These are phyloP conservation scores for Andrena dorsata DNA, from an alignment of 2,888 invertebrate genomes.

Conservation along the genomic window DNA sequence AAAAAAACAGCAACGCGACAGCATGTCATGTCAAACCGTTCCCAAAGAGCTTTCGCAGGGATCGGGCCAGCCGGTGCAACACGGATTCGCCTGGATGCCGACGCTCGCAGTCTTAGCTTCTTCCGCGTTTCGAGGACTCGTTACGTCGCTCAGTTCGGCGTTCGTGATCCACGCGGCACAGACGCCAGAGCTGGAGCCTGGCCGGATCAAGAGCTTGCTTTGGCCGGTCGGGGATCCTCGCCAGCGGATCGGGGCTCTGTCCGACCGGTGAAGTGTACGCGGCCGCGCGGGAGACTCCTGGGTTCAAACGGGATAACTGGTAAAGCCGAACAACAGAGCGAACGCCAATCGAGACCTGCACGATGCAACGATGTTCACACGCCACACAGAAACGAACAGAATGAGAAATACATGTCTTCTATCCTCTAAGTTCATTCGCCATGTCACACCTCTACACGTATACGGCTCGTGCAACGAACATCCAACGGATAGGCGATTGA, in stretches of 20 bases:
- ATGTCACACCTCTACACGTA: slow-evolving; percentile 31
- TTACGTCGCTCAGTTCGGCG: not conserved
- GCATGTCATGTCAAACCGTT: slow-evolving; percentile 76
- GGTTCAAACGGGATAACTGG: too few relatives aligned
- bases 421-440: slow-evolving; percentile 39
- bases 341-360: slow-evolving; percentile 23
- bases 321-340: too few relatives aligned
- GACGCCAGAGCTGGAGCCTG: slow-evolving; percentile 75
- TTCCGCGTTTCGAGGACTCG: not conserved
- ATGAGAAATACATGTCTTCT: slow-evolving; percentile 32
- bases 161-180: slow-evolving; percentile 77
- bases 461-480: slow-evolving; percentile 51
- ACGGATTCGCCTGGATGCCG: slow-evolving; percentile 64
- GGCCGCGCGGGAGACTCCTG: too few relatives aligned
- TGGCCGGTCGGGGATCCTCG: not conserved
- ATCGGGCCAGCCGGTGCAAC: slow-evolving; percentile 72
- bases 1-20: slow-evolving; percentile 64
- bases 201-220: slow-evolving; percentile 78
- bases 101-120: too few relatives aligned
- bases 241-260: not conserved
- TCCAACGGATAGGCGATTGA: slow-evolving; percentile 5
- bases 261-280: too few relatives aligned
- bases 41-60: slow-evolving; percentile 72
- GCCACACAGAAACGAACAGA: slow-evolving; percentile 17
- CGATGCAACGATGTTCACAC: slow-evolving; percentile 27